Evolutionary conservation across 1,140 invertebrate species (phyloP).

Genomic region (Hyposmocoma kahamanoa): DNA sequence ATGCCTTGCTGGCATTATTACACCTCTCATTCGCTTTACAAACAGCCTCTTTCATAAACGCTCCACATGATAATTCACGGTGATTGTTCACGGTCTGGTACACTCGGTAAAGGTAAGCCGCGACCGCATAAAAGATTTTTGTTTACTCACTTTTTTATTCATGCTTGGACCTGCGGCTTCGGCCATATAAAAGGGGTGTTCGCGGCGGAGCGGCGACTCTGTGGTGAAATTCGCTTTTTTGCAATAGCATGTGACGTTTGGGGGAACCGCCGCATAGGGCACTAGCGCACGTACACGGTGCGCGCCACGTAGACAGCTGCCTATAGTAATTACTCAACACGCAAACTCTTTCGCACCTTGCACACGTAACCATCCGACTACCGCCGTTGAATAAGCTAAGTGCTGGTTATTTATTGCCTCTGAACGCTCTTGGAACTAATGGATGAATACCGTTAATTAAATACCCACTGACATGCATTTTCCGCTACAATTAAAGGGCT

Average conservation of each 20-base stretch:
- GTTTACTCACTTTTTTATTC: conserved; percentile 52
- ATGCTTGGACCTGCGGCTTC: conserved; percentile 41
- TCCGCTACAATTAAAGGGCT: too few species aligned
- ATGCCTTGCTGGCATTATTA: conserved; percentile 38
- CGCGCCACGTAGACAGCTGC: conserved; percentile 50
- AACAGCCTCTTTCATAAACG: conserved; percentile 59
- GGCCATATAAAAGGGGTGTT: conserved; percentile 41
- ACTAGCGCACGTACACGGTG: conserved; percentile 40
- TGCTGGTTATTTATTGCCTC: conserved; percentile 17
- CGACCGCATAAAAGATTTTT: conserved; percentile 63
- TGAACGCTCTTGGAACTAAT: conserved; percentile 1
- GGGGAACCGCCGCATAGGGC: too few species aligned
- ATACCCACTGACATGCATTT: not conserved
- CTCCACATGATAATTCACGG: conserved; percentile 59
- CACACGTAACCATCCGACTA: conserved; percentile 28
- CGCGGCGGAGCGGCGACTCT: conserved; percentile 27
- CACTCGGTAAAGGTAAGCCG: conserved; percentile 57
- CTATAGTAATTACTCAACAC: conserved; percentile 57
- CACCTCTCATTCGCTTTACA: conserved; percentile 46
- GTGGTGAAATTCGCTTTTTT: conserved; percentile 43
- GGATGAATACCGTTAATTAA: not conserved
- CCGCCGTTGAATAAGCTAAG: conserved; percentile 6
- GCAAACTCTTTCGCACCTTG: conserved; percentile 67
- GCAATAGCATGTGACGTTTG: conserved; percentile 45
- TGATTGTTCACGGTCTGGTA: conserved; percentile 65